Percentiles rank a stretch among this genome's conserved stretches.
These are phyloP conservation scores for Pandemis cinnamomeana DNA, from an alignment of 2,888 invertebrate genomes.

Conservation along the genomic window DNA sequence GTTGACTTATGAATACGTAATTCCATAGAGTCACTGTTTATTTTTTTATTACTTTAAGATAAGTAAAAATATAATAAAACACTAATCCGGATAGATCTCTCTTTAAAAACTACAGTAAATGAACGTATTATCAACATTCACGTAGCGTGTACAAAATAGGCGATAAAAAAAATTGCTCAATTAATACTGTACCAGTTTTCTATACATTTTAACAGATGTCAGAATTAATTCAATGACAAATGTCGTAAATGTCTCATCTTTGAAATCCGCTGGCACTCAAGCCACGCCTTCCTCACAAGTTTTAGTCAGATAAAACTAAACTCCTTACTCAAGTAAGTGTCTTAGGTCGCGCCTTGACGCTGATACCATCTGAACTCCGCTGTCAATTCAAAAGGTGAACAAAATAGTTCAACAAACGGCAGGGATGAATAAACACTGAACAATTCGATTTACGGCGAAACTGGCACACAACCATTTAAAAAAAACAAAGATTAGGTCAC, in stretches of 20 bases:
- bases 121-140: background rate
- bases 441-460: too few species aligned
- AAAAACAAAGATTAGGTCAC: too few species aligned
- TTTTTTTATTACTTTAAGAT: conserved; percentile 27
- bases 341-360: conserved; percentile 57
- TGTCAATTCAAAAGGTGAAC: conserved; percentile 14
- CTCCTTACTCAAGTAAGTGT: conserved; percentile 50
- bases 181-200: too few species aligned
- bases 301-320: conserved; percentile 74
- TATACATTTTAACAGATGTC: too few species aligned
- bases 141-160: too few species aligned
- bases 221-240: too few species aligned
- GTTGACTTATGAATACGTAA: conserved; percentile 35
- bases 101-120: background rate
- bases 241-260: background rate
- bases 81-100: background rate
- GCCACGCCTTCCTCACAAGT: conserved; percentile 65
- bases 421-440: too few species aligned
- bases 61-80: conserved; percentile 11
- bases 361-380: conserved; percentile 26
- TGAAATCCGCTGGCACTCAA: conserved; percentile 33
- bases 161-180: too few species aligned
- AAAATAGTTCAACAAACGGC: background rate
- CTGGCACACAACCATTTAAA: too few species aligned
- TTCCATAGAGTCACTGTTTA: conserved; percentile 24